A percentile compares a stretch with the other conserved stretches of the same genome.
Conservation (phyloP, 1,140 invertebrate species). For the Semibalanus balanoides region DNA sequence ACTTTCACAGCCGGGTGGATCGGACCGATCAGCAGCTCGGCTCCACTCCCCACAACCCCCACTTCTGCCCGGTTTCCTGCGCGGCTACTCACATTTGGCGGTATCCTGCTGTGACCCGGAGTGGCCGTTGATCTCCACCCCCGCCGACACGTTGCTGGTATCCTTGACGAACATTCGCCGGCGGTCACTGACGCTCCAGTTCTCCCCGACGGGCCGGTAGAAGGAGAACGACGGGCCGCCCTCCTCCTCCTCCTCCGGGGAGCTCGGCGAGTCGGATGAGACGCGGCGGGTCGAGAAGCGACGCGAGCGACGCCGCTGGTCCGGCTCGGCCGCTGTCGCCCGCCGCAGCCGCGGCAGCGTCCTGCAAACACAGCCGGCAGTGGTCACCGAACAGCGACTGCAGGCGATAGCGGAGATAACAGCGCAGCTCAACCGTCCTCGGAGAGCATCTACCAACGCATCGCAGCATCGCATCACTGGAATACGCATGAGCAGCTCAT, state of each 20-base stretch:
- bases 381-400: too few species aligned
- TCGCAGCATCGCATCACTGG: too few species aligned
- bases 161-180: background rate
- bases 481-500: too few species aligned
- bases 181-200: background rate
- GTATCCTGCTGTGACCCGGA: background rate
- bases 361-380: background rate
- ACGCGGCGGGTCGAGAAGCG: background rate
- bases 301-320: background rate
- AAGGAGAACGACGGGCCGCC: background rate
- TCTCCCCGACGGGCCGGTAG: background rate
- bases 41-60: too few species aligned
- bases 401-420: too few species aligned
- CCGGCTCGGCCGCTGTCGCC: background rate
- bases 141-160: too few species aligned
- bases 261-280: constrained; percentile 5
- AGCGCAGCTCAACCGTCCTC: too few species aligned
- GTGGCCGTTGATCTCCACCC: background rate
- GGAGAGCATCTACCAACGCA: too few species aligned
- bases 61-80: too few species aligned
- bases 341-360: background rate
- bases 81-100: background rate
- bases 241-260: background rate
- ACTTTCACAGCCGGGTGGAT: too few species aligned
- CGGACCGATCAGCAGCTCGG: too few species aligned